Percentiles rank a stretch among this genome's conserved stretches.
Evolutionary conservation across 2,888 invertebrate genomes (phyloP).

Genomic region (Macroteleia sp.): DNA sequence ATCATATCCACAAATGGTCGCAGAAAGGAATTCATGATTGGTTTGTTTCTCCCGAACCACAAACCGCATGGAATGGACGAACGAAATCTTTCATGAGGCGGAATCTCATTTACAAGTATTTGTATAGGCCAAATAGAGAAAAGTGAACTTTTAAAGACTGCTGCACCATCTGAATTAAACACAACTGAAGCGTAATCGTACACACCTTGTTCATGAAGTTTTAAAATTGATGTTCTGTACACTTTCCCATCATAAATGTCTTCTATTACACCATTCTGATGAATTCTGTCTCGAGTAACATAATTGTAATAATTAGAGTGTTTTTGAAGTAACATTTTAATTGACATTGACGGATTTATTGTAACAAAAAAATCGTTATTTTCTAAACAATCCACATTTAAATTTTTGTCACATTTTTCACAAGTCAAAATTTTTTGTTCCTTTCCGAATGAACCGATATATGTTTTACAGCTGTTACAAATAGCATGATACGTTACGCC

Average conservation of each 20-base stretch:
- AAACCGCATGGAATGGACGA: slow-evolving; percentile 31
- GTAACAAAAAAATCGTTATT: slow-evolving; percentile 30
- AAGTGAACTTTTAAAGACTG: slow-evolving; percentile 13
- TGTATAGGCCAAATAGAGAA: slow-evolving; percentile 47
- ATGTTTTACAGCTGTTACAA: slow-evolving; percentile 1
- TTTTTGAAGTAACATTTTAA: slow-evolving; percentile 5
- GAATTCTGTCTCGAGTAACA: slow-evolving; percentile 3
- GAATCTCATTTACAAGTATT: slow-evolving; percentile 37
- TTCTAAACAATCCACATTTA: not conserved
- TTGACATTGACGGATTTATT: slow-evolving; percentile 36
- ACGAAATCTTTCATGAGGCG: slow-evolving; percentile 6
- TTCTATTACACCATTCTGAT: slow-evolving; percentile 11
- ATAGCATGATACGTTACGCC: slow-evolving; percentile 1
- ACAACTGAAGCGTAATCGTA: not conserved
- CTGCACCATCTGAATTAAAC: slow-evolving; percentile 43
- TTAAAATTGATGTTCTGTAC: slow-evolving; percentile 24
- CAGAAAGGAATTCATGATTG: slow-evolving; percentile 37
- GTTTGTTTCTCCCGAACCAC: slow-evolving; percentile 50
- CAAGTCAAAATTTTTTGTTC: not conserved
- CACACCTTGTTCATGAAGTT: not conserved
- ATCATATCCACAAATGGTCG: slow-evolving; percentile 31
- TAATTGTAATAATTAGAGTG: slow-evolving; percentile 36
- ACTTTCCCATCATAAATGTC: slow-evolving; percentile 52
- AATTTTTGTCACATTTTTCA: not conserved
- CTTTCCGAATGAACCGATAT: slow-evolving; percentile 5